A percentile compares a stretch with the other conserved stretches of the same genome.
Conservation (phyloP, 2,888 invertebrate species). For the Amorpha juglandis region DNA sequence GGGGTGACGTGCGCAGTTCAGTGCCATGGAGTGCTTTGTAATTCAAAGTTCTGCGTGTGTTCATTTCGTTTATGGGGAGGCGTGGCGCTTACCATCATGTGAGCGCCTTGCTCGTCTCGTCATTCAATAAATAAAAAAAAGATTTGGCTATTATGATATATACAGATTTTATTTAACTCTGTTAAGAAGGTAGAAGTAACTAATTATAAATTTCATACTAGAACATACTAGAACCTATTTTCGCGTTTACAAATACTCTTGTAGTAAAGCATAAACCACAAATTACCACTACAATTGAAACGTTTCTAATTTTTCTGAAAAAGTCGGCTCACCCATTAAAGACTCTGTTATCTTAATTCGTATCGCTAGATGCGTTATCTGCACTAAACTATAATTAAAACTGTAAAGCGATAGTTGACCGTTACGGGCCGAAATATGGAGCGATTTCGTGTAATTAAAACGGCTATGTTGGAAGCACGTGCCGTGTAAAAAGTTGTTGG, state of each 20-base stretch:
- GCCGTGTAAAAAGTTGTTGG: constrained; percentile 53
- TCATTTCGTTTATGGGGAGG: too few species aligned
- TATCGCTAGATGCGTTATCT: constrained; percentile 43
- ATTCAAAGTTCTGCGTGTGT: too few species aligned
- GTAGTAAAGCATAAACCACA: background rate
- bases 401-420: constrained; percentile 55
- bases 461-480: constrained; percentile 47
- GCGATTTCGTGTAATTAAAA: constrained; percentile 58
- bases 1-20: too few species aligned
- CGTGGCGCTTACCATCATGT: too few species aligned
- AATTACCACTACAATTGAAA: constrained; percentile 4
- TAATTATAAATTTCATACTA: too few species aligned
- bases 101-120: too few species aligned
- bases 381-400: constrained; percentile 46
- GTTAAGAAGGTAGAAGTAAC: too few species aligned
- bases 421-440: constrained; percentile 65
- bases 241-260: background rate
- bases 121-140: too few species aligned
- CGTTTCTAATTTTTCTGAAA: constrained; percentile 5
- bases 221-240: background rate
- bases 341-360: constrained; percentile 34
- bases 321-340: constrained; percentile 23
- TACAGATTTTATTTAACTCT: too few species aligned
- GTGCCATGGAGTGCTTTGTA: too few species aligned
- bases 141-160: too few species aligned